Evolutionary conservation across 1,140 invertebrate species (phyloP).

Genomic region (Drosophila melanica): DNA sequence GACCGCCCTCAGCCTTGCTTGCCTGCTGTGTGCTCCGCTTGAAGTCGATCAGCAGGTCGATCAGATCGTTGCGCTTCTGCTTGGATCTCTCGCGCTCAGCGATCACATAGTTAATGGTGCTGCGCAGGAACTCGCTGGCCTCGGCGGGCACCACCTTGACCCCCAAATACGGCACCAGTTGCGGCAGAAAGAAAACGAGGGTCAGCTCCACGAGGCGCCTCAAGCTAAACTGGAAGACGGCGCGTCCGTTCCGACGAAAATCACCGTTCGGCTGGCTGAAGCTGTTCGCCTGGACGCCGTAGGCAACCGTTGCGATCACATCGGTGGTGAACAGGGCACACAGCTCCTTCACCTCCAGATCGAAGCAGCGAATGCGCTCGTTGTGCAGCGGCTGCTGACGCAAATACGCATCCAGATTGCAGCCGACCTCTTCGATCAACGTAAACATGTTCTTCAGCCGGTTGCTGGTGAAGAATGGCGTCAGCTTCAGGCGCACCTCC

Average conservation of each 20-base stretch:
- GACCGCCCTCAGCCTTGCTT: slow-evolving; percentile 15
- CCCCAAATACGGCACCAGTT: slow-evolving; percentile 60
- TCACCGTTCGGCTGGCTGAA: slow-evolving; percentile 84
- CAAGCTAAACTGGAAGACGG: slow-evolving; percentile 85
- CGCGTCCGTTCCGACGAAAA: slow-evolving; percentile 83
- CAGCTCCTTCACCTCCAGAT: slow-evolving; percentile 84
- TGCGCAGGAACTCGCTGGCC: slow-evolving; percentile 71
- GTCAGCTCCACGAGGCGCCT: slow-evolving; percentile 85
- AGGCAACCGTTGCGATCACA: slow-evolving; percentile 87
- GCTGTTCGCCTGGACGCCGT: slow-evolving; percentile 86
- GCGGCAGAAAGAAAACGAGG: slow-evolving; percentile 84
- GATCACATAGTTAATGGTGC: slow-evolving; percentile 82
- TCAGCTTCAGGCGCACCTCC: slow-evolving; percentile 85
- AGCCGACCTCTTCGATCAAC: slow-evolving; percentile 83
- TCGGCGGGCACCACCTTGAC: slow-evolving; percentile 73
- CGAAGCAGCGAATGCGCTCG: slow-evolving; percentile 58
- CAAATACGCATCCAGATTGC: slow-evolving; percentile 67
- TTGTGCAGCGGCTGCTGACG: slow-evolving; percentile 63
- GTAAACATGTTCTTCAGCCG: slow-evolving; percentile 86
- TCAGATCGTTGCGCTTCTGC: slow-evolving; percentile 83
- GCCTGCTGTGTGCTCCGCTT: slow-evolving; percentile 55
- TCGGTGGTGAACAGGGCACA: slow-evolving; percentile 86
- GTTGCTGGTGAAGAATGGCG: slow-evolving; percentile 86
- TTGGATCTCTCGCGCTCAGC: slow-evolving; percentile 70
- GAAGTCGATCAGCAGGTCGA: slow-evolving; percentile 83